Base-by-base conservation (phyloP, 2,797 vertebrate species). In the Phataginus tricuspis region DNA sequence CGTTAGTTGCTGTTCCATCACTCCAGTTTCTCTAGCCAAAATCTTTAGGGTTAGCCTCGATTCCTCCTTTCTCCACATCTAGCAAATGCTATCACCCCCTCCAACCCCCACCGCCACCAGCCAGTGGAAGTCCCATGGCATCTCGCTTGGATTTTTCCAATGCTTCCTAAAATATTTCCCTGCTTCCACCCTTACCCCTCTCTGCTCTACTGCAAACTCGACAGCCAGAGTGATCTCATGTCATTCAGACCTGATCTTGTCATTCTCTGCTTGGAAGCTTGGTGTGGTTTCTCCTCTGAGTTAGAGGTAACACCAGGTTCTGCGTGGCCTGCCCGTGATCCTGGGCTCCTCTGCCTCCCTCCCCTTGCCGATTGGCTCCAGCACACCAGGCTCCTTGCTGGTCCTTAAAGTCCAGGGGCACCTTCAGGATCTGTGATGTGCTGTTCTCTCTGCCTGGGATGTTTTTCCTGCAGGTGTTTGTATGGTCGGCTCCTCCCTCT, bases 401-500 rank as follows among this genome's bases (percentile, higher is more conserved):
- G 34, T 31, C 75, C 82, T 23, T 75, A 13, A 75, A 27, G 15
- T 19, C 74, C 18, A 25, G 34, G 7, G 34, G 42, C n/a, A 12
- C 18, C 4, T 9, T 37, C 10, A 1, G 57, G 37, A 23, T 16
- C 51, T 68, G 27, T 42, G 86, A 42, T 12, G 34, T 2, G 14
- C 14, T 45, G 34, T 53, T 31, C 37, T 3, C 25, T 7, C 37
- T 57, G 72, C 39, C 49, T 0, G 3, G 27, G 19, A 69, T 57
- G 66, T 31, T 39, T 4, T 31, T 12, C 10, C 49, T 27, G 39
- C 51, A 18, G 12, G 1, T 29, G 34, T 19, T 27, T n/a, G 49
- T 3, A 4, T 3, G 16, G 16, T 0, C 3, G 34, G 39, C 42
- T 7, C 31, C 21, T 64, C 2, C 1, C 12, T 63, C 12, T 13